Evolutionary conservation across 1,140 invertebrate genomes (phyloP).

Genomic region (Procambarus virginalis): DNA sequence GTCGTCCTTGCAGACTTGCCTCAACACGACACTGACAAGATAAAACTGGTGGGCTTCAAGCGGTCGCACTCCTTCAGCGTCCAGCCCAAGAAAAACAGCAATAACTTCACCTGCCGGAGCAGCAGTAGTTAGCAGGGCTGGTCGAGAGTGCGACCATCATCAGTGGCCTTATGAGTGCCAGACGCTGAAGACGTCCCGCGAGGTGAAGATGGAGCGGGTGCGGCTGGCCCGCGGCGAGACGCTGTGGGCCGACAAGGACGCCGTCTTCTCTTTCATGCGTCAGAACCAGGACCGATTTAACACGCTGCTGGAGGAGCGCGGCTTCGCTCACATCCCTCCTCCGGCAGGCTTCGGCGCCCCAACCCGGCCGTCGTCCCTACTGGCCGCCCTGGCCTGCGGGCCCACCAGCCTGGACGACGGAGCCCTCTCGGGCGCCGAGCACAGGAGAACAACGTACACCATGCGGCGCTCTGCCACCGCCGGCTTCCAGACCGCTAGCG

Average conservation of each 20-base stretch:
- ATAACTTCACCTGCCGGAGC: conserved; percentile 17
- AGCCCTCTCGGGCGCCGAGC: conserved; percentile 35
- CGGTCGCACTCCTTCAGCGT: conserved; percentile 55
- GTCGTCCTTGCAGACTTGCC: conserved; percentile 15
- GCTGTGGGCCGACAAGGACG: conserved; percentile 54
- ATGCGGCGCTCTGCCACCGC: conserved; percentile 46
- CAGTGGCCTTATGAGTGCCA: conserved; percentile 41
- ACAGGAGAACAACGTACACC: conserved; percentile 44
- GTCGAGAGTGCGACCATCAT: neutral
- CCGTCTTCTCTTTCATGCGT: conserved; percentile 48
- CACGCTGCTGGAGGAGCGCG: conserved; percentile 58
- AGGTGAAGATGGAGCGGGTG: conserved; percentile 70
- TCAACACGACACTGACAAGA: conserved; percentile 29
- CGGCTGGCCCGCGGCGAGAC: conserved; percentile 60
- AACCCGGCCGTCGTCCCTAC: conserved; percentile 52
- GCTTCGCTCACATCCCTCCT: conserved; percentile 65
- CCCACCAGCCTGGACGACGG: conserved; percentile 63
- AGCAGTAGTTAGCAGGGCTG: conserved; percentile 31
- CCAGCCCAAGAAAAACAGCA: conserved; percentile 11
- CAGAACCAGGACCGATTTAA: conserved; percentile 49
- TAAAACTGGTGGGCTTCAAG: conserved; percentile 46
- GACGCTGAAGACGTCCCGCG: conserved; percentile 69
- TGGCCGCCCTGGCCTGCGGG: conserved; percentile 53
- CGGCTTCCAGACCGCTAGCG: conserved; percentile 16
- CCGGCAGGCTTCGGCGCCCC: conserved; percentile 69